Evolutionary conservation across 2,797 vertebrate genomes (phyloP).

Genomic region (Aldrovandia affinis): DNA sequence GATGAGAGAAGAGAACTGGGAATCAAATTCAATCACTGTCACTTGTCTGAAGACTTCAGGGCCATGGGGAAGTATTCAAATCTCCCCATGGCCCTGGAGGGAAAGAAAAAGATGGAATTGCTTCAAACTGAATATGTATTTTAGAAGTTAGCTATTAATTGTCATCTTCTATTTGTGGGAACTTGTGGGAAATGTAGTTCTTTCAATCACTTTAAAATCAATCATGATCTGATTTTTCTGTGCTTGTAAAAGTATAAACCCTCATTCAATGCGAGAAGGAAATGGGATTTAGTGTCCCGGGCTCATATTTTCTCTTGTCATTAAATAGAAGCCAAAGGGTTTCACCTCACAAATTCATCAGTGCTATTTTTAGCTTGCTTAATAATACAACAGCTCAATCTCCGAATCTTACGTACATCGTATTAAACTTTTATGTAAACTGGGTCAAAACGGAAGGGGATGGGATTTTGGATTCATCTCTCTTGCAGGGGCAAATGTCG

Average conservation of each 20-base stretch:
- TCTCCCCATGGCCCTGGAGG: too few relatives aligned
- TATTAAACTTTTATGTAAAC: constrained; percentile 13
- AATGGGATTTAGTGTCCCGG: not conserved
- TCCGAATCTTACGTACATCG: not conserved
- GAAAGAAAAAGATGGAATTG: too few relatives aligned
- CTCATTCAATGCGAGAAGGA: not conserved
- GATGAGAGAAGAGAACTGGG: too few relatives aligned
- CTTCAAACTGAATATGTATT: too few relatives aligned
- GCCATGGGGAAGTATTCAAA: too few relatives aligned
- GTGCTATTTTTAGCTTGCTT: not conserved
- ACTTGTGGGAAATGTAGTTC: not conserved
- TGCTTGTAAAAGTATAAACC: not conserved
- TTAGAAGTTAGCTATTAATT: too few relatives aligned
- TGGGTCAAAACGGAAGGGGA: not conserved
- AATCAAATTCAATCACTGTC: too few relatives aligned
- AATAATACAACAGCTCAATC: not conserved
- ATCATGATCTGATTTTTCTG: not conserved
- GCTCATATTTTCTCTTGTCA: not conserved
- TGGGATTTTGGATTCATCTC: not conserved
- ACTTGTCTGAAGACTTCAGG: too few relatives aligned
- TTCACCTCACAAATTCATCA: not conserved
- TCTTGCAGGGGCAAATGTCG: not conserved
- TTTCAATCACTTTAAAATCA: not conserved
- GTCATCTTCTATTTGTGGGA: too few relatives aligned
- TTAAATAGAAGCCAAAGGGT: constrained; percentile 5